Base-by-base conservation (phyloP, 2,113 vertebrate species). In the Camelus bactrianus region DNA sequence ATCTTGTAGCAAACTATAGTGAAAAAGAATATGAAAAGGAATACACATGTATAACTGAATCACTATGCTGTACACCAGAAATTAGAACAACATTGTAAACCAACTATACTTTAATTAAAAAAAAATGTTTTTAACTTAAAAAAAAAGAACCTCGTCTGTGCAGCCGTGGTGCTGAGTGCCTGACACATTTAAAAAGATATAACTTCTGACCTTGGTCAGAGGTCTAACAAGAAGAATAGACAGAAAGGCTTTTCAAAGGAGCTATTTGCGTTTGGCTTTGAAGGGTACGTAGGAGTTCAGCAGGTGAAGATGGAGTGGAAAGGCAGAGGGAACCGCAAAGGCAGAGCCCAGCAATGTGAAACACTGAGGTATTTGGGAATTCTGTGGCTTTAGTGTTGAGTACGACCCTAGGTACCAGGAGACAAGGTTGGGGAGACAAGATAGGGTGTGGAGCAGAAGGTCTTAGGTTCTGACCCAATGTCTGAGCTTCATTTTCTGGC, bases 351-450 rank as follows among this genome's bases (percentile, higher is more conserved):
- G 7, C 81, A n/a, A 32, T 58, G 73, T 28, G 20, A 38, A 62
- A n/a, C 1, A 6, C 4, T 26, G 80, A 48, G 0, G 1, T 46
- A 9, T n/a, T 73, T 1, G 3, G 50, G 32, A 86, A 60, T 58
- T 7, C 16, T 11, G 14, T 80, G n/a, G 67, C 42, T 32, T 69
- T 38, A 30, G 22, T 14, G 28, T 77, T 77, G 73, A 11, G 32
- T n/a, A 19, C 26, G n/a, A 60, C 24, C 38, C 30, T 35, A 26
- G 64, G 8, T 38, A 30, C 35, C 56, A 65, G 65, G 38, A 65
- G 46, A 26, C 3, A 4, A 42, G 2, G 0, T 1, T 17, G 38
- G n/a, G 10, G 20, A n/a, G 19, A 48, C 0, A 72, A 72, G 64
- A 19, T 24, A 30, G 13, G 8, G 6, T 48, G 35, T 9, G 38